A percentile compares a stretch with the other conserved stretches of the same genome.
Conservation (phyloP, 2,888 invertebrate species). For the Byasa hedistus region DNA sequence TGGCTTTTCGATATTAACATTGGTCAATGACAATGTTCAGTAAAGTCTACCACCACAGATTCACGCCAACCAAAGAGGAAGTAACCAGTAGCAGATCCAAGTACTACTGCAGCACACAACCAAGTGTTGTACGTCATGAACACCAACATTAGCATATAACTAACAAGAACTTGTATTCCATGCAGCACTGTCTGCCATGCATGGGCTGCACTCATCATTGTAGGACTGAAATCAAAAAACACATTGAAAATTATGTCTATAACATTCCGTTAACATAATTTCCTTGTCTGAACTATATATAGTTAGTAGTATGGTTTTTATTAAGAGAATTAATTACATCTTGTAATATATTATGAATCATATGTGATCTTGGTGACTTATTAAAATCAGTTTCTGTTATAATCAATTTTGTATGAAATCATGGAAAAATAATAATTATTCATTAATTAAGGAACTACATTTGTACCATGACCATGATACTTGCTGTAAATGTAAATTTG, state of each 20-base stretch:
- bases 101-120: conserved; percentile 92
- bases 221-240: conserved; percentile 80
- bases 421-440: too few species aligned
- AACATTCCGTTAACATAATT: too few species aligned
- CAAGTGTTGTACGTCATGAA: conserved; percentile 99
- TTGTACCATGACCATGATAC: too few species aligned
- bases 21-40: conserved; percentile 95
- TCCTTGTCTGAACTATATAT: too few species aligned
- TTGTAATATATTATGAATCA: too few species aligned
- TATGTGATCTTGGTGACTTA: too few species aligned
- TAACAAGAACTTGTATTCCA: conserved; percentile 92
- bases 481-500: too few species aligned
- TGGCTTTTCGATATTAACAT: conserved; percentile 37
- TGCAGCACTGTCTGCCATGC: conserved; percentile 93
- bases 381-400: too few species aligned
- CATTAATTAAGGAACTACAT: too few species aligned
- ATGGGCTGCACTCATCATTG: conserved; percentile 91
- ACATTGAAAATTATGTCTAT: background rate
- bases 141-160: conserved; percentile 96
- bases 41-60: conserved; percentile 94
- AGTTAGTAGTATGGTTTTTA: too few species aligned
- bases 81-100: conserved; percentile 94
- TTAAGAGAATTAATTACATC: too few species aligned
- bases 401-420: too few species aligned
- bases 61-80: conserved; percentile 98